Conservation (phyloP, 2,797 vertebrate genomes). For the Leptoclinus maculatus region DNA sequence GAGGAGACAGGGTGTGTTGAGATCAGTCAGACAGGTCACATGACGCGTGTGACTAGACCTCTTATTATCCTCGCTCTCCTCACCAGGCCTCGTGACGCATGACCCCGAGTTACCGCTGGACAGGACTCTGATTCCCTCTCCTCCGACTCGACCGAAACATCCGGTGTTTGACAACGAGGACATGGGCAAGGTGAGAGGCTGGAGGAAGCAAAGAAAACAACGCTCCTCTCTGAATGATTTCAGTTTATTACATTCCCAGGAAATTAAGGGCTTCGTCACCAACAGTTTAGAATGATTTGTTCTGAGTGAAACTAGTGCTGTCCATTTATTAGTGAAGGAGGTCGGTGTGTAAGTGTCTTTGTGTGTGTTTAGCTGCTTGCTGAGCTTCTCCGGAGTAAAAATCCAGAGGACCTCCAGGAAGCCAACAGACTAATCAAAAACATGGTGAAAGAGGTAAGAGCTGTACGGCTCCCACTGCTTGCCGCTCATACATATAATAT, state of each 20-base stretch:
- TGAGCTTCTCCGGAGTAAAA: constrained; percentile 96
- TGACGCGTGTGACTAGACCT: neutral
- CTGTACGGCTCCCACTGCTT: neutral
- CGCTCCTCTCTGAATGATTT: neutral
- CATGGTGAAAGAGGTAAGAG: constrained; percentile 98
- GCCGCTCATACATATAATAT: neutral
- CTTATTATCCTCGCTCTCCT: constrained; percentile 21
- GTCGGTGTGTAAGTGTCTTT: neutral
- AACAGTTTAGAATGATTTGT: neutral
- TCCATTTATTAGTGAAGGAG: neutral
- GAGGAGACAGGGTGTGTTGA: constrained; percentile 87
- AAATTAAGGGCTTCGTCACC: neutral
- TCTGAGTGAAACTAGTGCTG: neutral
- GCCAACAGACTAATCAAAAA: constrained; percentile 98
- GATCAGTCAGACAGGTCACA: neutral
- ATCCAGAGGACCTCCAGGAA: constrained; percentile 97
- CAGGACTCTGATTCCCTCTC: constrained; percentile 93
- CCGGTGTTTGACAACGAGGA: constrained; percentile 98
- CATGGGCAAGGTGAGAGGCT: constrained; percentile 91
- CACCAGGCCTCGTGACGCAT: constrained; percentile 89
- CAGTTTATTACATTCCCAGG: neutral
- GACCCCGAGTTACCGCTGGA: constrained; percentile 93
- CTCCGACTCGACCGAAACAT: constrained; percentile 93
- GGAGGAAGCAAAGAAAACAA: neutral
- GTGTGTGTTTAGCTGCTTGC: constrained; percentile 89